Conservation (phyloP, 2,797 vertebrate genomes). For the Ptychobarbus kaznakovi region DNA sequence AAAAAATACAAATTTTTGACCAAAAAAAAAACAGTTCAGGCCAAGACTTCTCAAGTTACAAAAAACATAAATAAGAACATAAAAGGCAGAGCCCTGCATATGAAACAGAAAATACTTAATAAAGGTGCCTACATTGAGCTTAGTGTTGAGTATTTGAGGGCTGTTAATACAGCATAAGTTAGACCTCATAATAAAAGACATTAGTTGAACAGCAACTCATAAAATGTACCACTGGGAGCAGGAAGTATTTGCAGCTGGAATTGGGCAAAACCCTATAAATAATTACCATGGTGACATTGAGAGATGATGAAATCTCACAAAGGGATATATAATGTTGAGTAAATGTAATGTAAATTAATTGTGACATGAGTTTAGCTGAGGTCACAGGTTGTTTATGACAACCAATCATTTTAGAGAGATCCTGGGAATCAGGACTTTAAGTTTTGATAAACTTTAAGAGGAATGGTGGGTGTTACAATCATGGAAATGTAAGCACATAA, state of each 20-base stretch:
- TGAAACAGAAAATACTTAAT: background rate
- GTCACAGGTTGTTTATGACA: slow-evolving; percentile 8
- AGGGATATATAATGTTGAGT: background rate
- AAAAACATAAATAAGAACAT: slow-evolving; percentile 12
- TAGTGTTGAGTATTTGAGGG: slow-evolving; percentile 4
- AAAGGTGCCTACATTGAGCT: background rate
- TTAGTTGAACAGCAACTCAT: slow-evolving; percentile 44
- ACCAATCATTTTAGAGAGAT: background rate
- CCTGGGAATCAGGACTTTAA: background rate
- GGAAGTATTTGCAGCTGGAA: slow-evolving; percentile 65
- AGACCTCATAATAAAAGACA: slow-evolving; percentile 16
- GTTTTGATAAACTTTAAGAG: background rate
- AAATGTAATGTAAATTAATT: background rate
- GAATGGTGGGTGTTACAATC: background rate
- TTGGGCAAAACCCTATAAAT: slow-evolving; percentile 51
- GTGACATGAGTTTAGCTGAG: background rate
- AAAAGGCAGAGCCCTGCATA: background rate
- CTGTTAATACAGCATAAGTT: slow-evolving; percentile 42
- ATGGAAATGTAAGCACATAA: background rate
- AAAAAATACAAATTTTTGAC: background rate
- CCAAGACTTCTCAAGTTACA: background rate
- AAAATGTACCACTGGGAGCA: slow-evolving; percentile 48
- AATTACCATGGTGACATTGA: background rate
- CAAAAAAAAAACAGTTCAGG: background rate
- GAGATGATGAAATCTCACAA: background rate